Conservation (phyloP, 2,797 vertebrate genomes). For the Urosaurus nigricauda region DNA sequence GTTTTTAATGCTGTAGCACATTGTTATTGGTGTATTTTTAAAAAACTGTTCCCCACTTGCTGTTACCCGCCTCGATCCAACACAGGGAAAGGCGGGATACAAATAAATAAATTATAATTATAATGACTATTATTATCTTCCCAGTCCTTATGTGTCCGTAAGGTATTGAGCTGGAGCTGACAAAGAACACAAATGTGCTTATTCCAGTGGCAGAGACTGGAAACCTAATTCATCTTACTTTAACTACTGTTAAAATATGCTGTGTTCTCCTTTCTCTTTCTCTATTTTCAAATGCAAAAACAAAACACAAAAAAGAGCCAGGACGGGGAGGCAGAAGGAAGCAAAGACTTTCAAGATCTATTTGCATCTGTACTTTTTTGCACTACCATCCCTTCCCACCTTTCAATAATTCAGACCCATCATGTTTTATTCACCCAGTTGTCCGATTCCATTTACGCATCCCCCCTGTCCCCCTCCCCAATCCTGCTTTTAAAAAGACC, state of each 20-base stretch:
- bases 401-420: constrained; percentile 74
- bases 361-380: constrained; percentile 43
- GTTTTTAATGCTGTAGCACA: no score
- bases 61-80: no score
- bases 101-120: no score
- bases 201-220: constrained; percentile 14
- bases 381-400: constrained; percentile 72
- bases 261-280: no score
- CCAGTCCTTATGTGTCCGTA: no score
- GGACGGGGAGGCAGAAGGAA: constrained; percentile 12
- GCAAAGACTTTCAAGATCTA: constrained; percentile 57
- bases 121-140: no score
- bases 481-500: no score
- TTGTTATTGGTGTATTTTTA: no score
- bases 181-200: not conserved
- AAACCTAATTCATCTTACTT: constrained; percentile 50
- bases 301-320: not conserved
- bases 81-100: no score
- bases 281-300: not conserved
- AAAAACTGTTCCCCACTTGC: no score
- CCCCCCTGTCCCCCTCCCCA: not conserved
- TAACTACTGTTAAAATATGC: constrained; percentile 47
- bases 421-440: constrained; percentile 69
- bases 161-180: not conserved
- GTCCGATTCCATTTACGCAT: constrained; percentile 70